Evolutionary conservation across 2,797 vertebrate genomes (phyloP), one percentile per base, ranked within the genome.

Genomic region (Manis pentadactyla): DNA sequence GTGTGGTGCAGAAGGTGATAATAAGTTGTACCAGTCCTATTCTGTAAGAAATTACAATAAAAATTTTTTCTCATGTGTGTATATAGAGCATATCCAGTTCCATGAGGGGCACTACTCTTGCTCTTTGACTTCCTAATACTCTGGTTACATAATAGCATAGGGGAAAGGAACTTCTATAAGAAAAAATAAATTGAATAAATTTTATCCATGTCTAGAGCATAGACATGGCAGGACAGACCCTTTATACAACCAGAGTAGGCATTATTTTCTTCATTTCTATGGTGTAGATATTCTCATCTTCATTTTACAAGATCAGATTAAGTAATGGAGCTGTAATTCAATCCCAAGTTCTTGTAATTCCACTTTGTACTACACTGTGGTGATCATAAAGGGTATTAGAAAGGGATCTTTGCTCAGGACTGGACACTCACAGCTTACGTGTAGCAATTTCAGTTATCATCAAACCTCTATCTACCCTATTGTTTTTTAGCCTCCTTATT

Each of bases 241-340:
- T 69, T 63, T 71, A 66, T 29, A 49, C 74, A 64, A 1, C 68
- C n/a, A 57, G 0, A 8, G 42, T 37, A 8, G 46, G 17, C 7
- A 11, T 55, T 57, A 27, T 15, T 78, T 25, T 73, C 34, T 96
- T 83, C 18, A 1, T 92, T 90, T 85, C 75, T 74, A 5, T 59
- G 31, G 37, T 61, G 27, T 37, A 49, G 66, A 37, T 59, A 25
- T 77, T 93, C 63, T 66, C 57, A 68, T 87, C 63, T 61, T 93
- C 46, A 49, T 83, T 97, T 94, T 84, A 59, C 61, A 96, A 93
- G 92, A 46, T 92, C 92, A 71, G n/a, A 69, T 31, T 96, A 81
- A 83, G 18, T 68, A 23, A 74, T 7, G 13, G 68, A 75, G 46
- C 27, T 94, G 73, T 77, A 89, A 92, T 96, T 89, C 57, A 91